Evolutionary conservation across 35 echinoderm and acorn worm species (phyloP).

Genomic region (Patiria miniata): DNA sequence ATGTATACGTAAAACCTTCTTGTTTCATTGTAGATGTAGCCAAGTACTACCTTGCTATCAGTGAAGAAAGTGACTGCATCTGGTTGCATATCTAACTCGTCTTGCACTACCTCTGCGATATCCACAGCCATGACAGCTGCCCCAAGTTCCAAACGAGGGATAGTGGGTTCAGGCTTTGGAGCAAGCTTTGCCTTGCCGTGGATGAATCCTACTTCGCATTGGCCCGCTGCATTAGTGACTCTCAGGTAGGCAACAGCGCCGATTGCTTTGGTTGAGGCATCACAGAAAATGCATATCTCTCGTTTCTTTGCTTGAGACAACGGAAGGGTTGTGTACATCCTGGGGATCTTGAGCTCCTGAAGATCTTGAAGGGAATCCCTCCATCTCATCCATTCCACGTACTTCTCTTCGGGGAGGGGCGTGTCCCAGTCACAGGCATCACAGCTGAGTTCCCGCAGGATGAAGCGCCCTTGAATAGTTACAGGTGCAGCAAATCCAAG

Average conservation of each 20-base stretch:
- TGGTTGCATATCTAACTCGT: conserved; percentile 3
- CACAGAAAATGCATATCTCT: conserved; percentile 64
- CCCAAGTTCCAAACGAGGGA: conserved; percentile 71
- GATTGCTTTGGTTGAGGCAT: conserved; percentile 58
- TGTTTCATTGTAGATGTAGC: conserved; percentile 67
- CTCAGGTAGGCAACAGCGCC: conserved; percentile 52
- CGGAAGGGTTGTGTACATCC: not conserved
- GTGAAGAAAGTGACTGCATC: conserved; percentile 49
- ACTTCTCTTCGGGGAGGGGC: conserved; percentile 38
- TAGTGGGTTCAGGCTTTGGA: conserved; percentile 46
- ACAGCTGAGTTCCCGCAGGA: conserved; percentile 43
- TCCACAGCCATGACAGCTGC: conserved; percentile 72
- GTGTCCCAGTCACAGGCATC: conserved; percentile 48
- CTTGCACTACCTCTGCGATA: conserved; percentile 1
- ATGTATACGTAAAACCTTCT: conserved; percentile 68
- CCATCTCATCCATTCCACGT: conserved; percentile 38
- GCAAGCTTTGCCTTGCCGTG: conserved; percentile 50
- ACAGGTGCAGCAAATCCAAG: conserved; percentile 64
- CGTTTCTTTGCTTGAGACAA: not conserved
- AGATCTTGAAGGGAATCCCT: not conserved
- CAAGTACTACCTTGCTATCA: conserved; percentile 69
- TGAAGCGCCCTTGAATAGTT: conserved; percentile 16
- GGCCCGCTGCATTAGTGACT: not conserved
- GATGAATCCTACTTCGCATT: conserved; percentile 32
- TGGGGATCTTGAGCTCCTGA: not conserved